These are phyloP conservation scores for Pseudopipra pipra DNA, from an alignment of 2,113 vertebrate genomes.

Conservation along the genomic window DNA sequence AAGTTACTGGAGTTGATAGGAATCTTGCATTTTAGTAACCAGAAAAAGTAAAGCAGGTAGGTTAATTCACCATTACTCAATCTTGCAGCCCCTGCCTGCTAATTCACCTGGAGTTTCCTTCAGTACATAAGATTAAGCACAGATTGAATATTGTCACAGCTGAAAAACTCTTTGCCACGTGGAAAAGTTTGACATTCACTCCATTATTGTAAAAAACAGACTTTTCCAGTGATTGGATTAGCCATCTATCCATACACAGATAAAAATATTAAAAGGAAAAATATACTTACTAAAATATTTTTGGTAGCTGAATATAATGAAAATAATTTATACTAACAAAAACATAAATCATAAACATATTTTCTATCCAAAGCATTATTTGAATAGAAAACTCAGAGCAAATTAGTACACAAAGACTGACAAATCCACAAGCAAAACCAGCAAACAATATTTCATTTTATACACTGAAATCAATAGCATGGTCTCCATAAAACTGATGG, in stretches of 20 bases:
- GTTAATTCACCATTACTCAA: neutral
- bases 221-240: neutral
- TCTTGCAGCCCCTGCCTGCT: neutral
- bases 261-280: neutral
- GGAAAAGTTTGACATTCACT: neutral
- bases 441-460: neutral
- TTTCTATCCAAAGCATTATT: neutral
- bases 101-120: neutral
- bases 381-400: neutral
- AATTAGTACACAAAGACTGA: neutral
- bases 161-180: neutral
- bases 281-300: neutral
- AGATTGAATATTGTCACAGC: neutral
- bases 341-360: neutral
- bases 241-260: neutral
- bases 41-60: neutral
- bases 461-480: neutral
- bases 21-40: neutral
- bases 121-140: neutral
- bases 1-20: neutral
- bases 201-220: neutral
- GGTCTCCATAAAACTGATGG: neutral
- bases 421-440: neutral
- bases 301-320: neutral
- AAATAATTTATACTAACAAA: neutral